A percentile compares a stretch with the other conserved stretches of the same genome.
phyloP scores from a whole-genome alignment of 2,888 invertebrate genomes.

The Metellina segmentata region DNA sequence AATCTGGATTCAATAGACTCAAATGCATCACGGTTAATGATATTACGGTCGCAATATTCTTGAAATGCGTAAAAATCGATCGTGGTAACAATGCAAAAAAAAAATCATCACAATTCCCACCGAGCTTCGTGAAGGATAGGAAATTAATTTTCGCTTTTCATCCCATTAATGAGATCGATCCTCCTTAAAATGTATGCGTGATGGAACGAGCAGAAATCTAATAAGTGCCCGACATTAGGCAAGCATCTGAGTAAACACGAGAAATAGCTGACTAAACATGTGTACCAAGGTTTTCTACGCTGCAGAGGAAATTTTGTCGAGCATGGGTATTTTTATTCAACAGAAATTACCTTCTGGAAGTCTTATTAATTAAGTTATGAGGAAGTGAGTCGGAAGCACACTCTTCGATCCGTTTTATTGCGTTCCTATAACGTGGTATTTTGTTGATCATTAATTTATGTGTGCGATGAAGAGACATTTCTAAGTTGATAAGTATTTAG shows the following conservation, averaged over 20 bases:
- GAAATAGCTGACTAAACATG: slow-evolving; percentile 35
- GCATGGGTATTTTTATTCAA: slow-evolving; percentile 31
- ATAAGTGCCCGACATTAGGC: slow-evolving; percentile 36
- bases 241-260: slow-evolving; percentile 12
- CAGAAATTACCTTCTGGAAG: slow-evolving; percentile 1
- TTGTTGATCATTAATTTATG: too few species aligned
- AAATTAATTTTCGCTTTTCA: slow-evolving; percentile 44
- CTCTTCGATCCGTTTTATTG: too few species aligned
- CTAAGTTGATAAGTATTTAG: too few species aligned
- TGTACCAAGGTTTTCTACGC: slow-evolving; percentile 5
- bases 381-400: background rate
- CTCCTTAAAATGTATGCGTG: slow-evolving; percentile 17
- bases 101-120: background rate
- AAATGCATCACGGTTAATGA: too few species aligned
- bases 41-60: too few species aligned
- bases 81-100: background rate
- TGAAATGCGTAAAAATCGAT: background rate
- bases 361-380: slow-evolving; percentile 38
- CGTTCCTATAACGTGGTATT: too few species aligned
- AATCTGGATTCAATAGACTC: too few species aligned
- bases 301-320: slow-evolving; percentile 5
- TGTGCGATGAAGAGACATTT: too few species aligned
- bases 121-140: background rate
- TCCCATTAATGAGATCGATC: slow-evolving; percentile 35
- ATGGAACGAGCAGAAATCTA: slow-evolving; percentile 21